A percentile compares a stretch with the other conserved stretches of the same genome.
Conservation (phyloP, 1,140 invertebrate genomes). For the Cyphomyrmex costatus region DNA sequence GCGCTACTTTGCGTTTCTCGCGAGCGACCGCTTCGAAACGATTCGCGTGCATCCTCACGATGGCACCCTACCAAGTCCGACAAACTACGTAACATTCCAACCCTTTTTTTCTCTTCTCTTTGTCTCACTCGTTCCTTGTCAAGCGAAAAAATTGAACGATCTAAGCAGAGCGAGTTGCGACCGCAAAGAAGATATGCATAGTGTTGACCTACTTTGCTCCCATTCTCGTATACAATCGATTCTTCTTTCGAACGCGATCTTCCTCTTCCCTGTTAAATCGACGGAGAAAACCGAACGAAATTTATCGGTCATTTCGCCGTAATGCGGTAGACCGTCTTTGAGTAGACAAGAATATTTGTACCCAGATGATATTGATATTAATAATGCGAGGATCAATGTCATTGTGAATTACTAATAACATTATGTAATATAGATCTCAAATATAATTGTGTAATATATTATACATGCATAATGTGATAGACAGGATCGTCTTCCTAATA, state of each 20-base stretch:
- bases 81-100: constrained; percentile 19
- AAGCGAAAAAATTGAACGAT: constrained; percentile 31
- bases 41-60: constrained; percentile 46
- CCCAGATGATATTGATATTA: not conserved
- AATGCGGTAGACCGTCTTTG: constrained; percentile 15
- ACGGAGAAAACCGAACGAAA: constrained; percentile 13
- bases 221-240: constrained; percentile 60
- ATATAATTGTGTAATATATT: not conserved
- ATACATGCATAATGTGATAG: not conserved
- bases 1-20: constrained; percentile 53
- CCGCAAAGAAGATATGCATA: constrained; percentile 43
- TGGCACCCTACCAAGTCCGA: constrained; percentile 13
- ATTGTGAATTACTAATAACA: not conserved
- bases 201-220: constrained; percentile 37
- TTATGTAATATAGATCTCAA: not conserved
- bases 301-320: constrained; percentile 35
- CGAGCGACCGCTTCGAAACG: constrained; percentile 42
- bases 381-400: constrained; percentile 10
- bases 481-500: no score
- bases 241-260: constrained; percentile 47
- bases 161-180: constrained; percentile 36
- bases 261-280: constrained; percentile 1
- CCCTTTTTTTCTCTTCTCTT: not conserved
- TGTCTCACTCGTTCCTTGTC: not conserved
- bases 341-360: constrained; percentile 25